phyloP scores from a whole-genome alignment of 2,113 vertebrate species.

The Salvelinus alpinus region DNA sequence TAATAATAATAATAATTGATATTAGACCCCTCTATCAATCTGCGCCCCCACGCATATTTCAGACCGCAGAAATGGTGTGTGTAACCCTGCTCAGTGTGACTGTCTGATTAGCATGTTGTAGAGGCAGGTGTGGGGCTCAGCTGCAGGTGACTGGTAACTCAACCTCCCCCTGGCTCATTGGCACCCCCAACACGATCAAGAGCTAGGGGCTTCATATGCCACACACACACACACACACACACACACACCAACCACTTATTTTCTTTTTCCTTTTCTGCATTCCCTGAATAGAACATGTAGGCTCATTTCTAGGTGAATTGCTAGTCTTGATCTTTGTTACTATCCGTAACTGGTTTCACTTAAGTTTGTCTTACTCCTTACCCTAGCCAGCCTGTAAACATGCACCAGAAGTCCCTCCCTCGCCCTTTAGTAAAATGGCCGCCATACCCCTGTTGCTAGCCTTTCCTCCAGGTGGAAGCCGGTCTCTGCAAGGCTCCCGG shows the following conservation, averaged over 20 bases:
- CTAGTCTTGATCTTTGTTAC: neutral
- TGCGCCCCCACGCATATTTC: no score
- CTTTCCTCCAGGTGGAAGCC: neutral
- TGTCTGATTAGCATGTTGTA: slow-evolving; percentile 8
- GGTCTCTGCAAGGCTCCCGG: slow-evolving; percentile 30
- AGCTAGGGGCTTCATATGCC: neutral
- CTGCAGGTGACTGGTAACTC: neutral
- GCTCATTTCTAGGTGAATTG: neutral
- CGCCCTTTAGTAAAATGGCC: neutral
- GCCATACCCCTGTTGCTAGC: neutral
- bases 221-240: neutral
- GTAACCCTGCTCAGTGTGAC: neutral
- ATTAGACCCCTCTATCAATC: no score
- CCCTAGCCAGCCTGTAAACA: neutral
- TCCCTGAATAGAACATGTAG: no score
- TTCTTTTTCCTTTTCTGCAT: no score
- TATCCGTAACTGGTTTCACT: neutral
- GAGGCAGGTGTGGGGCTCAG: slow-evolving; percentile 18
- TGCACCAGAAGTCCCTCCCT: neutral
- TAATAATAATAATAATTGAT: no score
- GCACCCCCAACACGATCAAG: no score
- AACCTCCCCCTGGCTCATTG: neutral
- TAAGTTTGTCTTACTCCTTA: neutral
- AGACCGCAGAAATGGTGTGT: neutral
- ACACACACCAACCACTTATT: neutral